Evolutionary conservation across 2,797 vertebrate genomes (phyloP).

Genomic region (Coranthus polyacanthus): DNA sequence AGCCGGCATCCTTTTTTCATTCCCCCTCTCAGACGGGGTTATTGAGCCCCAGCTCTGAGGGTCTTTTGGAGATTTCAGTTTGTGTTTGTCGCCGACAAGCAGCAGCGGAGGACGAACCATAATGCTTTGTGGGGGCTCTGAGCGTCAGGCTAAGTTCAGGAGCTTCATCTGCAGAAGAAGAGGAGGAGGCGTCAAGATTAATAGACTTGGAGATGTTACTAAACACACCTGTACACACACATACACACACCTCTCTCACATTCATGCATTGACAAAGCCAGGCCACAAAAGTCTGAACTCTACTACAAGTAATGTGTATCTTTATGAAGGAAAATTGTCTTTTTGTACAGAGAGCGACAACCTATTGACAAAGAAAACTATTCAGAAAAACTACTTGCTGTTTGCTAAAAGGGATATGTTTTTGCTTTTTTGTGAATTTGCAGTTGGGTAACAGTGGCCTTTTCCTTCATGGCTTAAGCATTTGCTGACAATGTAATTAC

Average conservation of each 20-base stretch:
- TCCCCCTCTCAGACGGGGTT: constrained; percentile 84
- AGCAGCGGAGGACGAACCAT: constrained; percentile 81
- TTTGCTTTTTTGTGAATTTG: constrained; percentile 89
- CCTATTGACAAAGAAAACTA: constrained; percentile 70
- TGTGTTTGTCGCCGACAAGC: constrained; percentile 82
- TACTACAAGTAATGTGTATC: constrained; percentile 81
- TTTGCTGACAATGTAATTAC: constrained; percentile 87
- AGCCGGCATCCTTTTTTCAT: constrained; percentile 89
- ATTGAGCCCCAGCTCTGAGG: constrained; percentile 87
- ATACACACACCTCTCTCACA: constrained; percentile 53
- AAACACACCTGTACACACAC: constrained; percentile 73
- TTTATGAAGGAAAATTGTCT: constrained; percentile 87
- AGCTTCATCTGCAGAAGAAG: constrained; percentile 83
- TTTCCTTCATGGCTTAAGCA: constrained; percentile 88
- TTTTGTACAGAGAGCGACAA: constrained; percentile 89
- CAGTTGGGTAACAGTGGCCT: constrained; percentile 91
- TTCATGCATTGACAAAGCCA: constrained; percentile 67
- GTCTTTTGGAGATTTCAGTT: constrained; percentile 87
- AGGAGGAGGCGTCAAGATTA: constrained; percentile 80
- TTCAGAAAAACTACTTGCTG: constrained; percentile 83
- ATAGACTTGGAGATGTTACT: constrained; percentile 87
- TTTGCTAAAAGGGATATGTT: constrained; percentile 94
- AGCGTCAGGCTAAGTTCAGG: constrained; percentile 81
- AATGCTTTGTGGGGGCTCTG: constrained; percentile 79
- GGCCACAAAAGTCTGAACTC: constrained; percentile 87